phyloP scores from a whole-genome alignment of 53 echinoderm and acorn worm species.

The Pentamera pediparva region DNA sequence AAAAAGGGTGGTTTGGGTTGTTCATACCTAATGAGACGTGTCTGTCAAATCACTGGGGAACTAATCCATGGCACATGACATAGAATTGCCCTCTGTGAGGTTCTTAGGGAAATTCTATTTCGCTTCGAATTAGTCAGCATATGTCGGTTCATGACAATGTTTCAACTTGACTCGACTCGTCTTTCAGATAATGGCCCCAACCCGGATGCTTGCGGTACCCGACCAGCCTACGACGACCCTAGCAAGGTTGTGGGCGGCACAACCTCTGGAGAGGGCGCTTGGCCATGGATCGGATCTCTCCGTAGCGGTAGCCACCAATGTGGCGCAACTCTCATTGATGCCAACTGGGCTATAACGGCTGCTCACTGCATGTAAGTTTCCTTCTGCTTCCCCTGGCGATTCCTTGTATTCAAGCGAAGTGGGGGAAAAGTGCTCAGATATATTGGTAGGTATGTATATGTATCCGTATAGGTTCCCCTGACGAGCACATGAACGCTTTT shows the following conservation, averaged over 20 bases:
- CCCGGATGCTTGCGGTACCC: slow-evolving; percentile 10
- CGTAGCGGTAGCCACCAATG: not conserved
- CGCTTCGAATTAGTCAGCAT: too few relatives aligned
- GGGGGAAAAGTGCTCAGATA: not conserved
- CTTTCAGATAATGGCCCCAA: too few relatives aligned
- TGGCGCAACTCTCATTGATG: slow-evolving; percentile 6
- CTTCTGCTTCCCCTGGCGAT: not conserved
- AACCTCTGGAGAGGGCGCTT: not conserved
- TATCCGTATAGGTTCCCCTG: not conserved
- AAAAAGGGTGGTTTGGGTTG: too few relatives aligned
- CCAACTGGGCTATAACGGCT: slow-evolving; percentile 17
- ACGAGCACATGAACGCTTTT: not conserved
- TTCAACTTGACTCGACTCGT: too few relatives aligned
- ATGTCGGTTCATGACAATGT: too few relatives aligned
- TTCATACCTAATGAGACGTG: too few relatives aligned
- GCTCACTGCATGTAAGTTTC: slow-evolving; percentile 29
- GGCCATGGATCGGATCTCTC: slow-evolving; percentile 25
- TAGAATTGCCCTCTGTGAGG: too few relatives aligned
- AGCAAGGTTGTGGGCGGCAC: not conserved
- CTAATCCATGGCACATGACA: too few relatives aligned
- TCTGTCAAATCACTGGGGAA: too few relatives aligned
- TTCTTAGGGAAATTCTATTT: too few relatives aligned
- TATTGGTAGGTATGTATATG: not conserved
- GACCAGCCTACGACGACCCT: slow-evolving; percentile 2
- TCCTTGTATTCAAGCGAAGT: not conserved